phyloP scores from a whole-genome alignment of 2,888 invertebrate species.

The Parnassius mnemosyne region DNA sequence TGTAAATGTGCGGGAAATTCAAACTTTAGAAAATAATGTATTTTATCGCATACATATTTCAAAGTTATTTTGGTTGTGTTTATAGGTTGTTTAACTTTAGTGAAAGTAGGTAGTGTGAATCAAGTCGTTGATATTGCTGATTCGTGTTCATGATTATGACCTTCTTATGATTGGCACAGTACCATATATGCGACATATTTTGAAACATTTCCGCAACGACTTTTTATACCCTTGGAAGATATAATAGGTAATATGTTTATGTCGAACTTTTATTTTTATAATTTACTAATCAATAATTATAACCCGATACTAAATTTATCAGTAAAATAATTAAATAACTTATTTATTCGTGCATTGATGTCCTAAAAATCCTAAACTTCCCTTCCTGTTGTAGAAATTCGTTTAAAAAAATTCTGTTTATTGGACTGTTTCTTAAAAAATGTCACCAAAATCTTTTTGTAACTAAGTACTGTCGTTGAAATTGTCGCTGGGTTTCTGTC shows the following conservation, averaged over 20 bases:
- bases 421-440: no score
- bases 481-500: no score
- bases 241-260: constrained; percentile 14
- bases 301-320: no score
- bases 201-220: constrained; percentile 49
- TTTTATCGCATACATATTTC: constrained; percentile 17
- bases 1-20: constrained; percentile 62
- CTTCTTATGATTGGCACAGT: constrained; percentile 63
- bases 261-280: background rate
- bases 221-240: constrained; percentile 20
- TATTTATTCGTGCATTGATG: no score
- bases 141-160: constrained; percentile 43
- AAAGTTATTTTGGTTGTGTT: constrained; percentile 25
- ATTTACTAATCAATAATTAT: no score
- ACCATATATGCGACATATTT: constrained; percentile 53
- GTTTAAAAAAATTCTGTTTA: no score
- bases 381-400: no score
- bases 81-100: constrained; percentile 36
- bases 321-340: no score
- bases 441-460: no score
- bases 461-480: no score
- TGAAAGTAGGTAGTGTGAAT: constrained; percentile 64
- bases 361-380: no score
- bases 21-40: constrained; percentile 35
- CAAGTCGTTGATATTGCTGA: constrained; percentile 59